Evolutionary conservation across 2,888 invertebrate species (phyloP).

Genomic region (Hetaerina titia): DNA sequence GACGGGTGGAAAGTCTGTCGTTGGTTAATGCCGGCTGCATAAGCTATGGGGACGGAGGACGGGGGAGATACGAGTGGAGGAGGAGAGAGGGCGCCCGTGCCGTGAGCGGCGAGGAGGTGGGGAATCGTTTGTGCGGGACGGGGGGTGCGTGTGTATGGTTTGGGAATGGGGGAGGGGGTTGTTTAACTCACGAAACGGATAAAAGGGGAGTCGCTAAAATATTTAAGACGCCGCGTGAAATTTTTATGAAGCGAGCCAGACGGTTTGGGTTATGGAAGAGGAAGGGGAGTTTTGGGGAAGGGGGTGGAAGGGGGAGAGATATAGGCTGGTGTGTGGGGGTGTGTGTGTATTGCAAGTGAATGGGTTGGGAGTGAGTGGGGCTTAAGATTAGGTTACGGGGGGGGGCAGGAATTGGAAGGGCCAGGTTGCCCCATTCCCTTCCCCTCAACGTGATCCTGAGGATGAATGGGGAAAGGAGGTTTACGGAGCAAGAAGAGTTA

Average conservation of each 20-base stretch:
- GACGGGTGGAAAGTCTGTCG: too few species aligned
- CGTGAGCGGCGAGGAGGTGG: not conserved
- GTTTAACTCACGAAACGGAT: not conserved
- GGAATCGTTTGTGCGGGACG: too few species aligned
- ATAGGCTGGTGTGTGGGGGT: not conserved
- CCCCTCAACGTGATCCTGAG: not conserved
- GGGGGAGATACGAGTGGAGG: not conserved
- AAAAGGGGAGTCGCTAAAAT: conserved; percentile 68
- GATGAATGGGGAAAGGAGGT: not conserved
- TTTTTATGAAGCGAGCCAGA: conserved; percentile 69
- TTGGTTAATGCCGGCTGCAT: too few species aligned
- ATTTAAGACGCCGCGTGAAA: conserved; percentile 71
- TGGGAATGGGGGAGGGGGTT: too few species aligned
- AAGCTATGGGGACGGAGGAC: not conserved
- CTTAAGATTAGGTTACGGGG: not conserved
- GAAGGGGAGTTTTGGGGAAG: conserved; percentile 46
- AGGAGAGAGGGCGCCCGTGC: not conserved
- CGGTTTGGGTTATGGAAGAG: conserved; percentile 49
- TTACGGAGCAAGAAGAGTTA: not conserved
- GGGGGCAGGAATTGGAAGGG: not conserved
- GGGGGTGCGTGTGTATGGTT: too few species aligned
- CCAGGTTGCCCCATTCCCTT: not conserved
- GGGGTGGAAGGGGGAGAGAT: conserved; percentile 38
- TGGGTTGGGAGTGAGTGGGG: not conserved
- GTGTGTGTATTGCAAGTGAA: conserved; percentile 1